phyloP scores from a whole-genome alignment of 2,113 vertebrate species.

The Copsychus sechellarum region DNA sequence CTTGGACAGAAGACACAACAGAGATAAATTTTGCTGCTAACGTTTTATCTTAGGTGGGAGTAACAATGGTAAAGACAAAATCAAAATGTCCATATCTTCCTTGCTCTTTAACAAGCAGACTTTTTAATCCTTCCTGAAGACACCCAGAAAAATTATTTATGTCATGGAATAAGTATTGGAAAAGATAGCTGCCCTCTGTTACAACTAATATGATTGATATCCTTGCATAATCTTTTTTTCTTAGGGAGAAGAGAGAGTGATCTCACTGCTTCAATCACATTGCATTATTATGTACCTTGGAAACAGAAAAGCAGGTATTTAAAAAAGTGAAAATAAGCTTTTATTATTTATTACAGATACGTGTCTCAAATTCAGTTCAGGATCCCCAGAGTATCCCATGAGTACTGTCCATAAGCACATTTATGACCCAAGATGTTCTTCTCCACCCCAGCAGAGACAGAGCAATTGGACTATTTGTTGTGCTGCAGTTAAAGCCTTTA shows the following conservation, averaged over 20 bases:
- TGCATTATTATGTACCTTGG: not conserved
- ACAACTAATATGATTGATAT: slow-evolving; percentile 27
- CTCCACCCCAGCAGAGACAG: not conserved
- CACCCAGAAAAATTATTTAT: not conserved
- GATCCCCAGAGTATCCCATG: not conserved
- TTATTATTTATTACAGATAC: not conserved
- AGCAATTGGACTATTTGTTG: not conserved
- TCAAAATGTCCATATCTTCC: slow-evolving; percentile 25
- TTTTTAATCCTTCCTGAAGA: slow-evolving; percentile 38
- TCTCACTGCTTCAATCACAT: not conserved
- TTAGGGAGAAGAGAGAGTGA: not conserved
- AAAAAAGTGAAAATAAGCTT: not conserved
- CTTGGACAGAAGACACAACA: slow-evolving; percentile 62
- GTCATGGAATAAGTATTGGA: not conserved
- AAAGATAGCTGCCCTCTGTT: slow-evolving; percentile 42
- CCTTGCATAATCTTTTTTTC: not conserved
- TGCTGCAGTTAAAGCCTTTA: not conserved
- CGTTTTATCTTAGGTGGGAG: slow-evolving; percentile 27
- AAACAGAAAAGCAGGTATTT: not conserved
- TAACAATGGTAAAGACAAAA: slow-evolving; percentile 38
- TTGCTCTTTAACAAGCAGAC: slow-evolving; percentile 19
- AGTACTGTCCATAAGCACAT: not conserved
- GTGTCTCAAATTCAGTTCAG: not conserved
- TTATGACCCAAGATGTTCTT: not conserved
- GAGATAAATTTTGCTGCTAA: slow-evolving; percentile 59